Base-by-base conservation (phyloP, 30 jellyfish, hydroid and myxozoan species). In the Pelagia noctiluca region DNA sequence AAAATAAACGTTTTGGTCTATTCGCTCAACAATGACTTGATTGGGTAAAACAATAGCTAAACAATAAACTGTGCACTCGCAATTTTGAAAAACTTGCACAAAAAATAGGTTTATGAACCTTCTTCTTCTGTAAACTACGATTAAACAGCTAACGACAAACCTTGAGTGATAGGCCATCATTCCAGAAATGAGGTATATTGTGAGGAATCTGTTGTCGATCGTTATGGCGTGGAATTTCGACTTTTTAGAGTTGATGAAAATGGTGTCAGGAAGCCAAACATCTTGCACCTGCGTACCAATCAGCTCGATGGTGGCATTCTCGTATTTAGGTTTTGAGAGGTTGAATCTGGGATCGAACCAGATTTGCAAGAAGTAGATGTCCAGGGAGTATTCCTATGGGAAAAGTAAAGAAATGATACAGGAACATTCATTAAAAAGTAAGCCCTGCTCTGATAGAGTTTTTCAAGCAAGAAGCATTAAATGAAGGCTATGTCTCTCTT, bases 181-280 rank as follows among this genome's bases (percentile, higher is more conserved):
- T 31, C 98, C 98, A 67, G 13, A 37, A 3, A 26, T 53, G 18
- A 87, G 53, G 63, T 93, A 64, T 12, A 93, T 83, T 50, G 96
- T 81, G 28, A 87, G 54, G 53, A 93, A 87, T 34, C 98, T 82
- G 63, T 93, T 93, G 53, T 93, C 92, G 22, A 87, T 79, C 25
- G 98, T 93, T 35, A 93, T 93, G 8, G 85, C 85, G 35, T 93
- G 98, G 78, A 79, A 84, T 33, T 47, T 78, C 11, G 98, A 80
- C 26, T 81, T 30, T 65, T 93, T 93, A 2, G 98, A 93, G 69
- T 93, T 93, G 37, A 93, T 84, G 68, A 93, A 93, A 23, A 93
- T 95, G 8, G 97, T 88, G 67, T 93, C 98, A 10, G 98, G 98
- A 16, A 93, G 67, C 98, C 98, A 93, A 12, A 93, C 23, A 22